phyloP scores from a whole-genome alignment of 1,140 invertebrate genomes.

The Drosophila malerkotliana region DNA sequence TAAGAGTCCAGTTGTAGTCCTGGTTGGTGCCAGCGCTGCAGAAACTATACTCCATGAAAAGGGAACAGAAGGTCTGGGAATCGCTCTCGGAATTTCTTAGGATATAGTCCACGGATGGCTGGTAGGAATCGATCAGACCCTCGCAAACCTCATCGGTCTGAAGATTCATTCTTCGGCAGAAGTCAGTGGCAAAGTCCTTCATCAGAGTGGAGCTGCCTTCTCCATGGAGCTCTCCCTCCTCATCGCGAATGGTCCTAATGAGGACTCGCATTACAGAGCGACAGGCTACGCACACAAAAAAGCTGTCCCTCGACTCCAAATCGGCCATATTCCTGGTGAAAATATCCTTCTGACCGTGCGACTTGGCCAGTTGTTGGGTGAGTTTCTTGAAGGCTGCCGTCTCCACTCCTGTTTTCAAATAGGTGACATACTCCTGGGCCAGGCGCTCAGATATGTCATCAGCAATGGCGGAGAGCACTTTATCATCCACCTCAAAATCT shows the following conservation, averaged over 20 bases:
- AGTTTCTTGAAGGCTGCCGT: conserved; percentile 54
- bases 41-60: conserved; percentile 61
- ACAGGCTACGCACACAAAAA: conserved; percentile 85
- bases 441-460: conserved; percentile 67
- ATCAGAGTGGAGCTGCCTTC: conserved; percentile 40
- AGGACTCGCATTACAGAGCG: conserved; percentile 84
- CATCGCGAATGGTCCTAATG: conserved; percentile 76
- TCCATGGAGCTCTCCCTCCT: conserved; percentile 62
- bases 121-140: conserved; percentile 85
- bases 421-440: conserved; percentile 64
- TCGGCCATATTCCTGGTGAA: conserved; percentile 67
- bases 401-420: conserved; percentile 65
- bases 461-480: conserved; percentile 62
- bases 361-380: conserved; percentile 62
- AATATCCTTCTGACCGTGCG: conserved; percentile 73
- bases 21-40: conserved; percentile 47
- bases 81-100: conserved; percentile 60
- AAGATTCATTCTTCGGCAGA: conserved; percentile 86
- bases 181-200: conserved; percentile 80
- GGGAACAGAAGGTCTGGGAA: conserved; percentile 65
- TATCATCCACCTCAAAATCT: conserved; percentile 58
- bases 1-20: conserved; percentile 65
- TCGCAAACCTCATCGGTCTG: conserved; percentile 86
- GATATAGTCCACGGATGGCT: conserved; percentile 71
- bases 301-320: conserved; percentile 55